These are phyloP conservation scores for Semaprochilodus insignis DNA, from an alignment of 2,797 vertebrate species.

Conservation along the genomic window DNA sequence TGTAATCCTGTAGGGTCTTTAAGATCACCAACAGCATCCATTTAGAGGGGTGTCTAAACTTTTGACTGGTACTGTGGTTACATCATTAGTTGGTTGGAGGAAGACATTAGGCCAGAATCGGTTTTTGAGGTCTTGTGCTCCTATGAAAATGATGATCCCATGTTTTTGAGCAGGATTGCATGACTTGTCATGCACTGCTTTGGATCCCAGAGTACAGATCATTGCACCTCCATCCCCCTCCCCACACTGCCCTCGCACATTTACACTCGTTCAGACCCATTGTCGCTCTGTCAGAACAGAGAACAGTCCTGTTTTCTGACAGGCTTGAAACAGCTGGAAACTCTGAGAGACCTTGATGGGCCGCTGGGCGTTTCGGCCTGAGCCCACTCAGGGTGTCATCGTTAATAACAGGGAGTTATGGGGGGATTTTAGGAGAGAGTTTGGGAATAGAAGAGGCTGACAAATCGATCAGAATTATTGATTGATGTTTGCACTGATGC, in stretches of 20 bases:
- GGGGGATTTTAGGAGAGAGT: constrained; percentile 6
- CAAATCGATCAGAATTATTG: neutral
- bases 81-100: constrained; percentile 16
- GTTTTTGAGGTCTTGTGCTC: constrained; percentile 39
- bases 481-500: constrained; percentile 12
- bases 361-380: constrained; percentile 5
- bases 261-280: constrained; percentile 8
- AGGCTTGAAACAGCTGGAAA: constrained; percentile 39
- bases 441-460: constrained; percentile 32
- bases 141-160: constrained; percentile 24
- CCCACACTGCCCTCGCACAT: neutral
- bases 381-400: neutral
- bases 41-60: too few species aligned
- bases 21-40: too few species aligned
- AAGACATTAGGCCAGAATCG: neutral
- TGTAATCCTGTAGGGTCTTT: too few species aligned
- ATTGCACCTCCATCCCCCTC: neutral
- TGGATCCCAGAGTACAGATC: constrained; percentile 6
- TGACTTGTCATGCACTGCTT: neutral
- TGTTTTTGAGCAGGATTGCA: constrained; percentile 30
- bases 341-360: constrained; percentile 13
- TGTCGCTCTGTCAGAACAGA: constrained; percentile 4
- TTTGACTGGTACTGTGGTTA: too few species aligned
- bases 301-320: constrained; percentile 37
- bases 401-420: constrained; percentile 25